Conservation (phyloP, 2,113 vertebrate species). For the Mixornis gularis region DNA sequence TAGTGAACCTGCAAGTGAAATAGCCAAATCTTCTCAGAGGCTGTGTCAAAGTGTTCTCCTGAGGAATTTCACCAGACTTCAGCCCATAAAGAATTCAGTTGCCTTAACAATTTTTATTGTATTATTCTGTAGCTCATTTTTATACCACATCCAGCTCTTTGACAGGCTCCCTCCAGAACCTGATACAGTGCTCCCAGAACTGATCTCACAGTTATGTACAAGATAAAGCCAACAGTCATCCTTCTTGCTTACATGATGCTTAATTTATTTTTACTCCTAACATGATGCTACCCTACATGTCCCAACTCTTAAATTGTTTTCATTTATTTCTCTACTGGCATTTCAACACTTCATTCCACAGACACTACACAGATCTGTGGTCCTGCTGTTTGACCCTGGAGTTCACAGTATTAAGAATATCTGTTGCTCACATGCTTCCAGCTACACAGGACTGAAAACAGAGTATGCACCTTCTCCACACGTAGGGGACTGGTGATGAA, state of each 20-base stretch:
- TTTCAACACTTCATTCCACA: neutral
- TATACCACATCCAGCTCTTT: neutral
- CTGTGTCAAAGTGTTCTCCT: neutral
- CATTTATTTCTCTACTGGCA: neutral
- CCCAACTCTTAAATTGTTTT: neutral
- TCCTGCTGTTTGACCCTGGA: neutral
- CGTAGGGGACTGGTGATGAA: neutral
- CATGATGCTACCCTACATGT: fast-evolving
- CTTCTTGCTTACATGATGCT: neutral
- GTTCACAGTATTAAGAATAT: neutral
- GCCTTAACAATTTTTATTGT: neutral
- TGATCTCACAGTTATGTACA: neutral
- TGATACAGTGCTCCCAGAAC: neutral
- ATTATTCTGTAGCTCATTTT: neutral
- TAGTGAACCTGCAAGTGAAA: neutral
- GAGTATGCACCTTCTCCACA: neutral
- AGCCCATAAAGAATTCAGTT: neutral
- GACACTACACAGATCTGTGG: neutral
- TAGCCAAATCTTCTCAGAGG: neutral
- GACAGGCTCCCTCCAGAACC: neutral
- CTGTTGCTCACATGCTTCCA: neutral
- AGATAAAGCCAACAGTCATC: neutral
- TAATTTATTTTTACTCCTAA: neutral
- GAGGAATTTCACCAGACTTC: neutral
- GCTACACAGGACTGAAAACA: neutral